Percentiles rank a stretch among this genome's conserved stretches.
Evolutionary conservation across 1,140 invertebrate genomes (phyloP).

Genomic region (Bombus ignitus): DNA sequence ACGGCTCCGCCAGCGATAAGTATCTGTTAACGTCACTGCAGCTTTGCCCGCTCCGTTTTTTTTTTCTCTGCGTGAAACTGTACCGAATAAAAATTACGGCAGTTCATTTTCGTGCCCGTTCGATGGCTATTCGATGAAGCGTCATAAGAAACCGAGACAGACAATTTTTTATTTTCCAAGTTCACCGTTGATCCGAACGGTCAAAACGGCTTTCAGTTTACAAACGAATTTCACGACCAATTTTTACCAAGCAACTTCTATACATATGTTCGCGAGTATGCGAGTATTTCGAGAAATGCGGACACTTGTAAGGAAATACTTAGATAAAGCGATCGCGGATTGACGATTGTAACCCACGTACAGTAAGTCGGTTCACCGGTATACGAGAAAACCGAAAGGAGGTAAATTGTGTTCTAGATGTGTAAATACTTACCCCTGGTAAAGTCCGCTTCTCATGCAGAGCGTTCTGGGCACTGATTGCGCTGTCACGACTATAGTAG

Average conservation of each 20-base stretch:
- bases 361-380: constrained; percentile 19
- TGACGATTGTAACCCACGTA: constrained; percentile 21
- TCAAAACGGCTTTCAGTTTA: background rate
- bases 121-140: constrained; percentile 38
- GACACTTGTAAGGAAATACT: background rate
- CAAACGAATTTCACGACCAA: background rate
- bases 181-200: constrained; percentile 26
- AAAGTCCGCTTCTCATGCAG: constrained; percentile 98
- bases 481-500: constrained; percentile 96
- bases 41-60: background rate
- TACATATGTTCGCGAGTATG: no score
- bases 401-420: constrained; percentile 45
- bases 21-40: constrained; percentile 61
- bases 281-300: background rate
- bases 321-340: constrained; percentile 28
- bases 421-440: constrained; percentile 93
- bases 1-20: constrained; percentile 60
- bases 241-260: background rate
- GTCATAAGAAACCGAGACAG: constrained; percentile 23
- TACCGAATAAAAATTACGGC: constrained; percentile 36
- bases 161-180: constrained; percentile 43
- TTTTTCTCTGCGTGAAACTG: background rate
- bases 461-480: constrained; percentile 94
- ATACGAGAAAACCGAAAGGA: constrained; percentile 45
- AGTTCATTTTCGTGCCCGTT: constrained; percentile 2